Evolutionary conservation across 2,888 invertebrate genomes (phyloP), one percentile per base, ranked within the genome.

Genomic region (Caenorhabditis japonica): DNA sequence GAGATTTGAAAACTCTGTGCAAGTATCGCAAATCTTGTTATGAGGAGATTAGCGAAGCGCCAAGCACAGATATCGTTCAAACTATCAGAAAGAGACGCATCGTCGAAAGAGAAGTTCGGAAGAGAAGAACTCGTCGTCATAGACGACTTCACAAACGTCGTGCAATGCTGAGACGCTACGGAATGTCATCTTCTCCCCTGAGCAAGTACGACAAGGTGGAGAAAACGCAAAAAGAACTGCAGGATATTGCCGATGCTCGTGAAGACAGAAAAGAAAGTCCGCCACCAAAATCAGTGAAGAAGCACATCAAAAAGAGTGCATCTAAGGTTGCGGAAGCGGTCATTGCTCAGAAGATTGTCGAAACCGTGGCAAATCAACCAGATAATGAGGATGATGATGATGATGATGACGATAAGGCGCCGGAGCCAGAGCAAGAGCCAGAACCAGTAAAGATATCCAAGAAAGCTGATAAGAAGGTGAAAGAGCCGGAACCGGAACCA

Each of bases 1-100:
- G 61, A 8, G 77, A 74, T 21, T 38, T 79, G 41, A 83, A 83
- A 46, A 66, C 74, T 33, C 55, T 79, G 52, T 84, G 84, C 78
- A 84, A 84, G 52, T 83, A 83, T 58, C 64, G 74, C 10, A 79
- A 76, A 59, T 77, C 81, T 1, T 83, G 83, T 49, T 83, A 83
- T 46, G 55, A 78, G 21, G 79, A 83, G 38, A 69, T 81, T 30
- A 80, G 77, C 21, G 69, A 75, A 15, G 75, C 79, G 3, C 34
- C 62, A 15, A 69, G 72, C 4, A 64, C 69, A 13, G 77, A 76
- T 12, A 77, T 69, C 21, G 70, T 78, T 12, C 75, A 77, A 52
- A 64, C 78, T 15, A 78, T 79, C 23, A 33, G 77, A n/a, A 70
- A 76, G 34, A 51, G 77, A 13, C 53, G 76, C 12, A 12, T 77